Conservation (phyloP, 2,888 invertebrate genomes). For the Leptarthrus brevirostris region DNA sequence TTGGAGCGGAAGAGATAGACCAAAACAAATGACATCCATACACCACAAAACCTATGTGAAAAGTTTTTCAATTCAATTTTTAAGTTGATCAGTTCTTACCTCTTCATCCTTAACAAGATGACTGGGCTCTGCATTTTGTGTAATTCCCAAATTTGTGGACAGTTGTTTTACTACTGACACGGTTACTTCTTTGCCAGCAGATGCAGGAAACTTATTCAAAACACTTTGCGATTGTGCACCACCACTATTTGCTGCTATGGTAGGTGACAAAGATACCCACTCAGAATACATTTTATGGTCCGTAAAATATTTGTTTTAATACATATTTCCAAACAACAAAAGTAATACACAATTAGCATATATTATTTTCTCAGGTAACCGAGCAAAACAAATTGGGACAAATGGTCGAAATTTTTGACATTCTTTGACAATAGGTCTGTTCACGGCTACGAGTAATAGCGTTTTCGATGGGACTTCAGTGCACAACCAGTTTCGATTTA, state of each 20-base stretch:
- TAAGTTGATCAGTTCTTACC: slow-evolving; percentile 68
- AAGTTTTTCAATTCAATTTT: not conserved
- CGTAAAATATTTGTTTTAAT: too few species aligned
- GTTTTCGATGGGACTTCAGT: too few species aligned
- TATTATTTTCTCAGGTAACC: too few species aligned
- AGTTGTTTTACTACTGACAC: slow-evolving; percentile 73
- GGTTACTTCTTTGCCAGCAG: slow-evolving; percentile 73
- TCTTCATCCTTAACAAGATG: slow-evolving; percentile 85
- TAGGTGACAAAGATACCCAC: slow-evolving; percentile 69
- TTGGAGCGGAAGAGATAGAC: slow-evolving; percentile 86
- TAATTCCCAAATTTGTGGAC: slow-evolving; percentile 74
- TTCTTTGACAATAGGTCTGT: too few species aligned
- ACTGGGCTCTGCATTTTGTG: slow-evolving; percentile 86
- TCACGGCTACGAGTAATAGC: too few species aligned
- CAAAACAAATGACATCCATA: slow-evolving; percentile 89
- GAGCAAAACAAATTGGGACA: too few species aligned
- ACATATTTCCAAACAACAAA: too few species aligned
- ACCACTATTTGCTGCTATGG: slow-evolving; percentile 67
- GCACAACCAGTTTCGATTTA: too few species aligned
- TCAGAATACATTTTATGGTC: slow-evolving; percentile 70
- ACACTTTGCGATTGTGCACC: slow-evolving; percentile 70
- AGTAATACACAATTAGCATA: too few species aligned
- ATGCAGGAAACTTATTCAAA: slow-evolving; percentile 72
- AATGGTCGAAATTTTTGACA: too few species aligned
- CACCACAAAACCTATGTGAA: slow-evolving; percentile 82